Evolutionary conservation across 2,797 vertebrate species (phyloP).

Genomic region (Schizothorax lantsangensis): DNA sequence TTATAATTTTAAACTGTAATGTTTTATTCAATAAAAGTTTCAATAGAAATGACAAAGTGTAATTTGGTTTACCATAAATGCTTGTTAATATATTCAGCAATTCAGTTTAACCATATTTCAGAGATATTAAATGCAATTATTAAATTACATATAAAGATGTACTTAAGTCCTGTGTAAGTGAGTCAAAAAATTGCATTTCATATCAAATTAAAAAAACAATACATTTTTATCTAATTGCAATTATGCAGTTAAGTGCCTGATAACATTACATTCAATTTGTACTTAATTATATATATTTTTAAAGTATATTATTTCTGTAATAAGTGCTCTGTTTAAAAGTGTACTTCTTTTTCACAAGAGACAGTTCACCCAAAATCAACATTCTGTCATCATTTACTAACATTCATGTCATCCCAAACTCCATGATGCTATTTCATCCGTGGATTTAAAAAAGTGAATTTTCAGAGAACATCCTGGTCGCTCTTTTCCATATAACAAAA

Average conservation of each 20-base stretch:
- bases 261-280: neutral
- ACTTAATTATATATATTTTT: neutral
- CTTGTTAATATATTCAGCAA: neutral
- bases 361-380: neutral
- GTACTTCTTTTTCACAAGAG: neutral
- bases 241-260: neutral
- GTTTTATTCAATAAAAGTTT: neutral
- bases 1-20: neutral
- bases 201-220: neutral
- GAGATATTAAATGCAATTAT: neutral
- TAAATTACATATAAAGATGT: neutral
- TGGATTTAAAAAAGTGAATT: neutral
- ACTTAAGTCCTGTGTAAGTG: neutral
- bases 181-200: neutral
- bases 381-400: neutral
- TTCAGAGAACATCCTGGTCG: neutral
- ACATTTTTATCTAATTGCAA: neutral
- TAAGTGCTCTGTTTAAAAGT: neutral
- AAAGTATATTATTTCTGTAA: neutral
- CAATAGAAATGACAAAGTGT: neutral
- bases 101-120: neutral
- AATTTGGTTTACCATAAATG: neutral
- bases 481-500: neutral
- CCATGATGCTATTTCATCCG: neutral
- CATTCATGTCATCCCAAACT: neutral